These are phyloP conservation scores for Psittacara wagleri DNA, from an alignment of 2,113 vertebrate species.

Conservation along the genomic window DNA sequence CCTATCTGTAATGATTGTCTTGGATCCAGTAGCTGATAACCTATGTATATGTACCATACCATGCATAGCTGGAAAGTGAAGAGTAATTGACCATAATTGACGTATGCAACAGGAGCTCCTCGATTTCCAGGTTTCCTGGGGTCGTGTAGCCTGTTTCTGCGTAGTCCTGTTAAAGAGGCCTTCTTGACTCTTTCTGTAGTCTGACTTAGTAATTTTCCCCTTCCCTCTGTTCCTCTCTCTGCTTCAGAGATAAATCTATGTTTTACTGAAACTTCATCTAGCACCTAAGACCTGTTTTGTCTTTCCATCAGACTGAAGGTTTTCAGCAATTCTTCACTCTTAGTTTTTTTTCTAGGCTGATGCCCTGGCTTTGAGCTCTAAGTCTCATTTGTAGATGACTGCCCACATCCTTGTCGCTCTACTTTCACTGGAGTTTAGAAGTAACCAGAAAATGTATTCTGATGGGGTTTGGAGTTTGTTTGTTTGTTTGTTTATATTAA, in stretches of 20 bases:
- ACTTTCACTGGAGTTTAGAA: background rate
- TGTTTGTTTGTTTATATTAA: background rate
- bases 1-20: background rate
- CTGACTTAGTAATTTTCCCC: background rate
- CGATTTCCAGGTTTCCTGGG: background rate
- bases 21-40: background rate
- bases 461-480: background rate
- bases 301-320: background rate
- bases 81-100: background rate
- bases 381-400: background rate
- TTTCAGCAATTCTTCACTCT: background rate
- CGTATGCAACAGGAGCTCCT: background rate
- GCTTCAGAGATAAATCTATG: background rate
- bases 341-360: no score
- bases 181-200: background rate
- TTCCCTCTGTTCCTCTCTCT: background rate
- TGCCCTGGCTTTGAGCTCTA: background rate
- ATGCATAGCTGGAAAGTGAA: background rate
- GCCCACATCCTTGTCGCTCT: background rate
- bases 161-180: background rate
- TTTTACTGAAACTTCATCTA: background rate
- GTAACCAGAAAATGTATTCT: background rate
- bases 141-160: background rate
- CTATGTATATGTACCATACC: rapidly evolving
- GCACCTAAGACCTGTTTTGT: background rate